Conservation (phyloP, 1,140 invertebrate genomes). For the Berghia stephanieae region DNA sequence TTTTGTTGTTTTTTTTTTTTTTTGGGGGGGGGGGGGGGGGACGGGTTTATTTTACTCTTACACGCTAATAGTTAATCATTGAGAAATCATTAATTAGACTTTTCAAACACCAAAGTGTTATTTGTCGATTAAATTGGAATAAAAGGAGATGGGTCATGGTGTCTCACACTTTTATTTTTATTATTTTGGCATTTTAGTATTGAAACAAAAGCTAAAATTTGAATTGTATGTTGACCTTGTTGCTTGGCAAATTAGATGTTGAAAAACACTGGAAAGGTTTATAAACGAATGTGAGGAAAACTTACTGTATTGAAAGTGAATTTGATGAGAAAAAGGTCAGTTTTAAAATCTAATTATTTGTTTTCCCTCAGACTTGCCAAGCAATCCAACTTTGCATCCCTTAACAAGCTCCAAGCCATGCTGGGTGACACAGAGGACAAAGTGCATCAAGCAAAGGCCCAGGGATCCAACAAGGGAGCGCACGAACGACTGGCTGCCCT, state of each 20-base stretch:
- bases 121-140: background rate
- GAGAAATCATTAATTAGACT: background rate
- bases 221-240: background rate
- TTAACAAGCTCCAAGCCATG: slow-evolving; percentile 55
- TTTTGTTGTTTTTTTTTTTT: too few species aligned
- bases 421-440: slow-evolving; percentile 60
- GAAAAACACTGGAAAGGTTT: too few species aligned
- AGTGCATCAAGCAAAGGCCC: slow-evolving; percentile 49
- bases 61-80: background rate
- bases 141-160: background rate
- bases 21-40: too few species aligned
- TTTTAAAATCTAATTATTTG: too few species aligned
- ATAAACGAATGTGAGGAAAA: background rate
- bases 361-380: slow-evolving; percentile 46
- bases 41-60: too few species aligned
- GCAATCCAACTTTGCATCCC: slow-evolving; percentile 53
- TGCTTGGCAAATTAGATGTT: background rate
- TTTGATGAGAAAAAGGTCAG: too few species aligned
- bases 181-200: background rate
- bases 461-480: slow-evolving; percentile 43
- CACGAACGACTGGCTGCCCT: slow-evolving; percentile 41
- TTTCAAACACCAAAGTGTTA: background rate
- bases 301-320: background rate
- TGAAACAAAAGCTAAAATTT: background rate
- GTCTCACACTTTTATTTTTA: background rate